These are phyloP conservation scores for Neotragus moschatus DNA, from an alignment of 2,113 vertebrate species.

Conservation along the genomic window DNA sequence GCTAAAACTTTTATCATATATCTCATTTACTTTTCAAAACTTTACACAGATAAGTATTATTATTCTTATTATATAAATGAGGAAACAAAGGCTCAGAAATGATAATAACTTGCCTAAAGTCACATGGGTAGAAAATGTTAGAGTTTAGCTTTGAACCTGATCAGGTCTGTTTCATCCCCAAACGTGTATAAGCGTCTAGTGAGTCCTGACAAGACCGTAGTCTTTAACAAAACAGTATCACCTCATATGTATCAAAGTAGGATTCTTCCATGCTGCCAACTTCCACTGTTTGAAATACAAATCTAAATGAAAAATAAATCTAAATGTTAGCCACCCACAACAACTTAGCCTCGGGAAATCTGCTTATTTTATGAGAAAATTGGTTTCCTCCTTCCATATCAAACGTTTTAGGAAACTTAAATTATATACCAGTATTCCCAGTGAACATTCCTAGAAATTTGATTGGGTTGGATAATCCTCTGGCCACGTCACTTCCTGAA, in stretches of 20 bases:
- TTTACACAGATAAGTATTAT: neutral
- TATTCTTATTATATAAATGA: neutral
- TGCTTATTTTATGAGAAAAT: neutral
- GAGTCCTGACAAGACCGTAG: neutral
- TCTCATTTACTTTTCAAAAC: neutral
- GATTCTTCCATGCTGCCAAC: neutral
- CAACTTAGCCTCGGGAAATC: neutral
- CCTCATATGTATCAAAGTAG: neutral
- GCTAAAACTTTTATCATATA: neutral
- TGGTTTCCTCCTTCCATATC: neutral
- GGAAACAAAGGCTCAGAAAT: neutral
- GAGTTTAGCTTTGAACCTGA: neutral
- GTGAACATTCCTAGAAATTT: neutral
- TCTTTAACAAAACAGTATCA: neutral
- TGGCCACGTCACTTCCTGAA: neutral
- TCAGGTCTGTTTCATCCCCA: neutral
- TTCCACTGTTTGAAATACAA: neutral
- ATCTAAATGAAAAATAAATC: neutral
- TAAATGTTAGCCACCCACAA: neutral
- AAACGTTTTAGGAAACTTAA: neutral
- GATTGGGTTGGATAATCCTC: neutral
- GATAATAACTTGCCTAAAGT: neutral
- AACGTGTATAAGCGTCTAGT: neutral
- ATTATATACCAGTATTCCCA: neutral
- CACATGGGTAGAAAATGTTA: neutral